Evolutionary conservation across 2,888 invertebrate species (phyloP), one percentile per base, ranked within the genome.

Genomic region (Pollenia labialis): DNA sequence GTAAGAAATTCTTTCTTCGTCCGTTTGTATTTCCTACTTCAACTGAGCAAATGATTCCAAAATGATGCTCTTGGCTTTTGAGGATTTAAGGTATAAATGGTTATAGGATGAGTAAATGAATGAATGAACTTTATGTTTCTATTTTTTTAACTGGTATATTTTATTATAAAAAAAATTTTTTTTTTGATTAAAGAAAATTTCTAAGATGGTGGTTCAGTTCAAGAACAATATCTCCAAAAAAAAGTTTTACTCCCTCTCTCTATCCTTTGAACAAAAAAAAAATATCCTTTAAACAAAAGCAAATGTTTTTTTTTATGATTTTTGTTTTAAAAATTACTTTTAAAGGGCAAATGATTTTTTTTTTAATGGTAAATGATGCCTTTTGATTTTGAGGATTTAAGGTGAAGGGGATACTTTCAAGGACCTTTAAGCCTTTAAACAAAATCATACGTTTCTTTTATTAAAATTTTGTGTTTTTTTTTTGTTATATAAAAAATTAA

Each of bases 61-160:
- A 56, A 84, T 84, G 84, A 87, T 81, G 84, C 84, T 84, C 84
- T 84, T 84, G 56, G 81, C 80, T 84, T 84, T 81, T 83, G 52
- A 81, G 81, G 76, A 84, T 69, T 81, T 56, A 87, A 84, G 87
- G 84, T 82, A 82, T 71, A 82, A 81, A 84, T 76, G 83, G 64
- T 60, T 71, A 6, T 32, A 6, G 32, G 32, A 32, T 32, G 32
- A 32, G 32, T 32, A 50, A 23, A 50, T 54, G 76, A 64, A 66
- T 75, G 52, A 64, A 80, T 80, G 76, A 79, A 72, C 18, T 50
- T 18, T 74, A 8, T 72, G 23, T 66, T 54, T 50, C 64, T 72
- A 23, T 3, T 40, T 23, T 12, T 52, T n/a, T 52, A 46, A 66
- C 64, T 66, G 66, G 66, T 66, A 66, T 68, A 46, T 66, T 66